Evolutionary conservation across 35 echinoderm and acorn worm genomes (phyloP).

Genomic region (Apostichopus californicus): DNA sequence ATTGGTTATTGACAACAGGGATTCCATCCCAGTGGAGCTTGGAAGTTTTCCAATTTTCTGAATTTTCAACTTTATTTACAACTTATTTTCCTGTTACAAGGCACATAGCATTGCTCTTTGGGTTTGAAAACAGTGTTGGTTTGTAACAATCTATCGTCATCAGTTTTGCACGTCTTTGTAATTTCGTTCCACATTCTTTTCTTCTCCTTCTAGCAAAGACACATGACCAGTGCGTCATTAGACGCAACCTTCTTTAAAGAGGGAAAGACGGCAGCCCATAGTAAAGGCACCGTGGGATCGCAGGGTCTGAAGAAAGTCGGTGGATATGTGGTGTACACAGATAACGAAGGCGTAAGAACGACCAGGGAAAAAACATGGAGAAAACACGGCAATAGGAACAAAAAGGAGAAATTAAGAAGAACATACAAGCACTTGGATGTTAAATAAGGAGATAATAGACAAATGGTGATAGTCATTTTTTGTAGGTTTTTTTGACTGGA

Average conservation of each 20-base stretch:
- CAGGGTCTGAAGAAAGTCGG: conserved; percentile 32
- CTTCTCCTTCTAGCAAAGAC: conserved; percentile 47
- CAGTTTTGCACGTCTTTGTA: too few relatives aligned
- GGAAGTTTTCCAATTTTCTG: too few relatives aligned
- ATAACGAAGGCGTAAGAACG: neutral
- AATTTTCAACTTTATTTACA: too few relatives aligned
- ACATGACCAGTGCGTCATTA: conserved; percentile 54
- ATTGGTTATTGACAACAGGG: too few relatives aligned
- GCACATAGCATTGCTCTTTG: too few relatives aligned
- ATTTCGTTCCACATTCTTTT: neutral
- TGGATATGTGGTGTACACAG: conserved; percentile 21
- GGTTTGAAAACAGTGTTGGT: too few relatives aligned
- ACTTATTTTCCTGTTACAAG: too few relatives aligned
- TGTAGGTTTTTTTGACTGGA: too few relatives aligned
- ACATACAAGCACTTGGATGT: conserved; percentile 72
- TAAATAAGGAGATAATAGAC: conserved; percentile 13
- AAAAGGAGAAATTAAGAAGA: conserved; percentile 86
- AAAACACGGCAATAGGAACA: conserved; percentile 87
- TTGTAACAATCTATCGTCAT: too few relatives aligned
- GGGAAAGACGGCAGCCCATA: conserved; percentile 52
- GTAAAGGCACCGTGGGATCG: conserved; percentile 54
- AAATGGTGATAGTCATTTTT: too few relatives aligned
- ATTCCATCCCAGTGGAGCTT: too few relatives aligned
- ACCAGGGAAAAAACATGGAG: conserved; percentile 83
- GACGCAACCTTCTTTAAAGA: conserved; percentile 81